Percentiles rank a stretch among this genome's conserved stretches.
These are phyloP conservation scores for Falco rusticolus DNA, from an alignment of 2,797 vertebrate species.

Conservation along the genomic window DNA sequence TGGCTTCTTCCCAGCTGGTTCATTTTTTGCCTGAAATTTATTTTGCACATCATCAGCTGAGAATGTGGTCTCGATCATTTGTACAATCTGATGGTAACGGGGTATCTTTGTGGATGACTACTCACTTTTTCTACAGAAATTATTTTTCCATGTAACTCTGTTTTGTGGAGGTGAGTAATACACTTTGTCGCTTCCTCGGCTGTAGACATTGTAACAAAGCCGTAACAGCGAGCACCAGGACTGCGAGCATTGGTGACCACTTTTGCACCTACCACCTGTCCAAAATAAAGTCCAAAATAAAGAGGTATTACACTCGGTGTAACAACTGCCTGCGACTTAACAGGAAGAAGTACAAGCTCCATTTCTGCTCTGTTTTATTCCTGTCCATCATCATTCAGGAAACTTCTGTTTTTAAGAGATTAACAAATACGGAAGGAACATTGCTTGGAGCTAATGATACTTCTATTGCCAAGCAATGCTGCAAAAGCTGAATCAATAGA, in stretches of 20 bases:
- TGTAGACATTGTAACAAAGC: constrained; percentile 97
- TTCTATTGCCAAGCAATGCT: neutral
- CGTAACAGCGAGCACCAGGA: constrained; percentile 94
- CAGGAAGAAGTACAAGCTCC: neutral
- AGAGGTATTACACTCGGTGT: neutral
- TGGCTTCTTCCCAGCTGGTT: constrained; percentile 92
- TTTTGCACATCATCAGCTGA: constrained; percentile 31
- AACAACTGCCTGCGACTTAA: neutral
- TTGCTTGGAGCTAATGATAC: neutral
- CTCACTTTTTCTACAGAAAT: constrained; percentile 95
- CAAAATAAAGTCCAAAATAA: neutral
- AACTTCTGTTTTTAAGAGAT: neutral
- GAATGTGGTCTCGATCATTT: neutral
- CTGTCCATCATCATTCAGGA: neutral
- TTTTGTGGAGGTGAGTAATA: constrained; percentile 92
- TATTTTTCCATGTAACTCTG: constrained; percentile 94
- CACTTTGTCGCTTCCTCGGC: constrained; percentile 93
- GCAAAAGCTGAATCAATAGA: neutral
- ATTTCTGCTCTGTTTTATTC: neutral
- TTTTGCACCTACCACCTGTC: constrained; percentile 94
- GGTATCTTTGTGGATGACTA: neutral
- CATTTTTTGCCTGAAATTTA: constrained; percentile 90
- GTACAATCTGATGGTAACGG: neutral
- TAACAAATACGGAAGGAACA: neutral
- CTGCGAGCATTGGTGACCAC: constrained; percentile 97